Evolutionary conservation across 2,113 vertebrate genomes (phyloP).

Genomic region (Chitala chitala): DNA sequence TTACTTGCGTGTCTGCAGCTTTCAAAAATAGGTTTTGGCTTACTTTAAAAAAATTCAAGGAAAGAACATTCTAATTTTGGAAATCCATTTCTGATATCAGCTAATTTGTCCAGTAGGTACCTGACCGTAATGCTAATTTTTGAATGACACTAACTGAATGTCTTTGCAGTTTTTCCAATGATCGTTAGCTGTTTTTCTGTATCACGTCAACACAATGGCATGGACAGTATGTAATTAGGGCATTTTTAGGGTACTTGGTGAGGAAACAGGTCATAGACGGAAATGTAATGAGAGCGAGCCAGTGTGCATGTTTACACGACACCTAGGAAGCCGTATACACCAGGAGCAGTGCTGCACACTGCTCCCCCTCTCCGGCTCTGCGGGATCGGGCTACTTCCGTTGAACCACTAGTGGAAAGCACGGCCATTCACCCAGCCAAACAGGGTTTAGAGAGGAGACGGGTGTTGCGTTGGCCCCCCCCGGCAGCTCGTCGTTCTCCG

Average conservation of each 20-base stretch:
- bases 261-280: slow-evolving; percentile 23
- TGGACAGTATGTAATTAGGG: slow-evolving; percentile 32
- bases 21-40: no score
- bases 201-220: slow-evolving; percentile 32
- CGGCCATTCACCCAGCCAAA: no score
- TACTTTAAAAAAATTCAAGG: no score
- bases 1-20: no score
- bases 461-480: not conserved
- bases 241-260: not conserved
- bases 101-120: not conserved
- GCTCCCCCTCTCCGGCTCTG: not conserved
- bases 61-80: not conserved
- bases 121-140: not conserved
- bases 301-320: slow-evolving; percentile 49
- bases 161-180: no score
- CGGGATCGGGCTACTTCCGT: not conserved
- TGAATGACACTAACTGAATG: no score
- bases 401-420: not conserved
- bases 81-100: not conserved
- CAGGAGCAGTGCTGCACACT: slow-evolving; percentile 16
- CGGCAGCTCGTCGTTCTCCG: not conserved
- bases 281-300: slow-evolving; percentile 55
- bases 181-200: no score
- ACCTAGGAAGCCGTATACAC: slow-evolving; percentile 31
- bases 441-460: not conserved